phyloP scores from a whole-genome alignment of 2,797 vertebrate genomes.

The Labeo calbasu region DNA sequence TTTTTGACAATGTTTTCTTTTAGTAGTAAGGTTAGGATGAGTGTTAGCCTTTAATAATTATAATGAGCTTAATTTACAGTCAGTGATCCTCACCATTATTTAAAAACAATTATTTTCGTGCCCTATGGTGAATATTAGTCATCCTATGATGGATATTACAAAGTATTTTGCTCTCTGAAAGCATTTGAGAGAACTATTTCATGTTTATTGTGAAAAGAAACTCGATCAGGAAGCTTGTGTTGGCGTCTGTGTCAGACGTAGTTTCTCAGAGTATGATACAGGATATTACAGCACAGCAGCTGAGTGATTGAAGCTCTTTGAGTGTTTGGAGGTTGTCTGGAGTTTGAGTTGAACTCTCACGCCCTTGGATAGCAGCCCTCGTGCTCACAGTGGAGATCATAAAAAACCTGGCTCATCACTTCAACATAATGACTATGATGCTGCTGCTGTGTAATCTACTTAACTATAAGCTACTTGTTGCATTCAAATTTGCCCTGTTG shows the following conservation, averaged over 20 bases:
- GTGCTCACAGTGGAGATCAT: neutral
- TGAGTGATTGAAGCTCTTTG: slow-evolving; percentile 24
- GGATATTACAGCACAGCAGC: slow-evolving; percentile 22
- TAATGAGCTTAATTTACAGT: neutral
- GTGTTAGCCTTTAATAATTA: neutral
- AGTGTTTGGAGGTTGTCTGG: slow-evolving; percentile 28
- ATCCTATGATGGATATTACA: neutral
- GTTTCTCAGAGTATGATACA: neutral
- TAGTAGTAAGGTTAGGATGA: neutral
- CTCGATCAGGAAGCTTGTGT: slow-evolving; percentile 33
- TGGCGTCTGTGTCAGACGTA: slow-evolving; percentile 2
- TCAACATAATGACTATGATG: neutral
- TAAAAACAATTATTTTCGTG: neutral
- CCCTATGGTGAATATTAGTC: neutral
- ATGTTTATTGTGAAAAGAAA: slow-evolving; percentile 44
- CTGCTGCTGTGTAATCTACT: neutral
- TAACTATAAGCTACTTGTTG: slow-evolving; percentile 18
- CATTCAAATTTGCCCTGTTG: slow-evolving; percentile 5
- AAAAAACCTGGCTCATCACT: neutral
- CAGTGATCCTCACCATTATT: neutral
- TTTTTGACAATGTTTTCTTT: neutral
- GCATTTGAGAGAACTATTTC: slow-evolving; percentile 48
- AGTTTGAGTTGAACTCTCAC: neutral
- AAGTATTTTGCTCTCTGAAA: slow-evolving; percentile 21
- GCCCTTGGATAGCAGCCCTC: neutral